Evolutionary conservation across 2,113 vertebrate species (phyloP), one percentile per base, ranked within the genome.

Genomic region (Heteronetta atricapilla): DNA sequence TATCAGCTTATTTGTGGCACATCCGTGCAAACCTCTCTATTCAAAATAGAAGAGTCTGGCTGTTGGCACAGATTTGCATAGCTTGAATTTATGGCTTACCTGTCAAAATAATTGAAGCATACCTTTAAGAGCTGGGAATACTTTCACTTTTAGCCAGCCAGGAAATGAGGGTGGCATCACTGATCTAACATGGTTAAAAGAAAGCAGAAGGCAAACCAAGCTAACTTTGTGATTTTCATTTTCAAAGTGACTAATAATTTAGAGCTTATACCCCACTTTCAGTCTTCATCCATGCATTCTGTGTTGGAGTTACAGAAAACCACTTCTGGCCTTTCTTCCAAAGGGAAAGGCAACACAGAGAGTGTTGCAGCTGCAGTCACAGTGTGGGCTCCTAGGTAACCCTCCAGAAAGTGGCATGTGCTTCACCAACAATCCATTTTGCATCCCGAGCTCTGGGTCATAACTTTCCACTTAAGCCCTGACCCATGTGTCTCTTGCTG

Each of bases 131-230:
- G 6, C 40, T 58, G 62, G 34, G 23, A 69, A 26, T 73, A 73
- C 28, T 91, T 86, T 36, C 15, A 53, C 20, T 90, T 77, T 80
- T 76, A 87, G 26, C 18, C 34, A 67, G 53, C 28, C 62, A 82
- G 67, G 50, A 90, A 92, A 88, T 34, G 56, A 78, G 42, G 75
- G 63, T 26, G 58, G 33, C 6, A 5, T 92, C 33, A 38, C 16
- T 89, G 80, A 87, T 66, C 23, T 89, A 78, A 42, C 38, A 69
- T 50, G 34, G 29, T 48, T 91, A 59, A 79, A 93, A 93, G 67
- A 89, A 77, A 77, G 46, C 84, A 69, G 48, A 4, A 13, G 12
- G 17, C 40, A 68, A 53, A 34, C 18, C 53, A 34, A 85, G 28
- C 62, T 53, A 91, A 31, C 21, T 4, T 50, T 10, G 46, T 25